Percentiles rank a stretch among this genome's conserved stretches.
Evolutionary conservation across 2,113 vertebrate species (phyloP).

Genomic region (Crotalus helleri): DNA sequence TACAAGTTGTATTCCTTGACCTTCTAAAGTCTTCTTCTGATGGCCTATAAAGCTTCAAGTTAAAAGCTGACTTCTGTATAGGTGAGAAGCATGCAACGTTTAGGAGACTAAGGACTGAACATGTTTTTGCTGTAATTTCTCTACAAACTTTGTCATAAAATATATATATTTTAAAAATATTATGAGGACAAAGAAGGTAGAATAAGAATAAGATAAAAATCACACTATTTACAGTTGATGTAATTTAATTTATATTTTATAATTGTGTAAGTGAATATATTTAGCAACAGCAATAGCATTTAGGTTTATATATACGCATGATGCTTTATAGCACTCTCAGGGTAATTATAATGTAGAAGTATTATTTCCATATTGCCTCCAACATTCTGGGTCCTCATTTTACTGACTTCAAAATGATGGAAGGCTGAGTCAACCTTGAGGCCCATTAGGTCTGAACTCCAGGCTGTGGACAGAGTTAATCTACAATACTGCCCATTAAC

Average conservation of each 20-base stretch:
- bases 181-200: neutral
- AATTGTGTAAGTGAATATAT: neutral
- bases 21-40: neutral
- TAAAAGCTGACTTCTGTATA: neutral
- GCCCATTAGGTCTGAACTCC: neutral
- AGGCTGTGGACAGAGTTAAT: neutral
- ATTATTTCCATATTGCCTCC: neutral
- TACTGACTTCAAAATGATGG: neutral
- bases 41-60: neutral
- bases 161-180: neutral
- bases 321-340: neutral
- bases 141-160: neutral
- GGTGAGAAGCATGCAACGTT: neutral
- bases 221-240: neutral
- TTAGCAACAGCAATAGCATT: neutral
- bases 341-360: neutral
- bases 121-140: neutral
- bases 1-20: neutral
- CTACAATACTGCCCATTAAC: neutral
- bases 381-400: neutral
- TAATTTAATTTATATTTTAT: neutral
- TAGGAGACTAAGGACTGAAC: neutral
- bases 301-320: neutral
- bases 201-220: neutral
- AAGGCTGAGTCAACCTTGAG: neutral